phyloP scores from a whole-genome alignment of 2,113 vertebrate species.

The Clarias macrocephalus region DNA sequence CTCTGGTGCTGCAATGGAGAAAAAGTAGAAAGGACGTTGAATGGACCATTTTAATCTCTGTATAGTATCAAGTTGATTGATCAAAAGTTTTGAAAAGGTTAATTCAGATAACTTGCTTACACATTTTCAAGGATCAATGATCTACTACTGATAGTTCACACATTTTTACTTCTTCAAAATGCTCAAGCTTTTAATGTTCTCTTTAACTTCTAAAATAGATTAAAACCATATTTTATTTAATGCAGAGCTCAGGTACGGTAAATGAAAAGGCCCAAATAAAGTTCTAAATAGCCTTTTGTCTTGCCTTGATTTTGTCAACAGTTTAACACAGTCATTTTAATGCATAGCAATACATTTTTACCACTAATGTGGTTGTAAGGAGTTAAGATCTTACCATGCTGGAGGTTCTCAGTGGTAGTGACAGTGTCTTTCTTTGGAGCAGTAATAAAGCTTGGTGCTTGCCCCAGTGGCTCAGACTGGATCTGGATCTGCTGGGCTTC shows the following conservation, averaged over 20 bases:
- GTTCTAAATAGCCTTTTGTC: background rate
- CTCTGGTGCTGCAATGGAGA: slow-evolving; percentile 55
- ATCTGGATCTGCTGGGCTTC: slow-evolving; percentile 34
- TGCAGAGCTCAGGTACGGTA: background rate
- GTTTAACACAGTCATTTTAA: background rate
- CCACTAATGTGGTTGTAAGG: background rate
- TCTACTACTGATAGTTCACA: background rate
- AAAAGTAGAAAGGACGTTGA: background rate
- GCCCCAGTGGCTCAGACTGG: background rate
- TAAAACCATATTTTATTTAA: background rate
- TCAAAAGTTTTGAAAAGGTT: background rate
- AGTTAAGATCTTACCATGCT: slow-evolving; percentile 34
- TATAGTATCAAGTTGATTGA: background rate
- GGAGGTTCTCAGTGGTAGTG: background rate
- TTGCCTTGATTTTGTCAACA: background rate
- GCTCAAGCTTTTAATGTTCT: background rate
- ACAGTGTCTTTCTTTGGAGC: background rate
- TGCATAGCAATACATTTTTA: background rate
- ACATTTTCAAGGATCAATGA: background rate
- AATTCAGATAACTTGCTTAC: background rate
- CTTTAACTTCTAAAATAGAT: background rate
- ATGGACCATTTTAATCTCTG: background rate
- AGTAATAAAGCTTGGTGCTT: background rate
- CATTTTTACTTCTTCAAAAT: background rate
- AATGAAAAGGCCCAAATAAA: background rate